Evolutionary conservation across 2,888 invertebrate species (phyloP).

Genomic region (Tipula vernalis): DNA sequence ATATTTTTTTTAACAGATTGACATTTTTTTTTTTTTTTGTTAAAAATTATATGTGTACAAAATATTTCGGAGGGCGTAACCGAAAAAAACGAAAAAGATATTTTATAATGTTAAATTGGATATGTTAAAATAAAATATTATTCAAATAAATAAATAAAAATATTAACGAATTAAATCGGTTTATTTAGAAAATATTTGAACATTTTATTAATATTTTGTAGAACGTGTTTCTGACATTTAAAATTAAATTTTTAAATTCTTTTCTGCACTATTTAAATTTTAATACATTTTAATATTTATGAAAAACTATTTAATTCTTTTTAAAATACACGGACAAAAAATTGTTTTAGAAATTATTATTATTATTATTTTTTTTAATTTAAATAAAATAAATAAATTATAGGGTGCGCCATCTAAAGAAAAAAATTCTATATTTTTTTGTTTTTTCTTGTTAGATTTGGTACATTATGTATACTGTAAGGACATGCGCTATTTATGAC

Average conservation of each 20-base stretch:
- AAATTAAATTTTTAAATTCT: not conserved
- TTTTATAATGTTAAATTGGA: not conserved
- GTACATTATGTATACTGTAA: not conserved
- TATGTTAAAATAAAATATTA: not conserved
- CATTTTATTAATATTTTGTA: not conserved
- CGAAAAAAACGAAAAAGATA: not conserved
- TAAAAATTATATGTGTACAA: not conserved
- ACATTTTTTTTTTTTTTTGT: not conserved
- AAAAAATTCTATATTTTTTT: not conserved
- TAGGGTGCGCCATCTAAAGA: constrained; percentile 10
- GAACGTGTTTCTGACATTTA: not conserved
- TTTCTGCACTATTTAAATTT: not conserved
- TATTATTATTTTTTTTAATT: not conserved
- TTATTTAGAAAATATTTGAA: not conserved
- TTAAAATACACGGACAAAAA: not conserved
- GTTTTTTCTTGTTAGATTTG: too few relatives aligned
- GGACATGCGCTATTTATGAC: constrained; percentile 10
- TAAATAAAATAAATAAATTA: not conserved
- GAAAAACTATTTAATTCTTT: not conserved
- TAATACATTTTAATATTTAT: not conserved
- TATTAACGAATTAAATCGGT: not conserved
- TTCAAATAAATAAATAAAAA: not conserved
- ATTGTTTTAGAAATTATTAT: not conserved
- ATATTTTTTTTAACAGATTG: not conserved
- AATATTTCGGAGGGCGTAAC: not conserved